A percentile compares a stretch with the other conserved stretches of the same genome.
Conservation (phyloP, 2,113 vertebrate genomes). For the Leptodactylus fuscus region DNA sequence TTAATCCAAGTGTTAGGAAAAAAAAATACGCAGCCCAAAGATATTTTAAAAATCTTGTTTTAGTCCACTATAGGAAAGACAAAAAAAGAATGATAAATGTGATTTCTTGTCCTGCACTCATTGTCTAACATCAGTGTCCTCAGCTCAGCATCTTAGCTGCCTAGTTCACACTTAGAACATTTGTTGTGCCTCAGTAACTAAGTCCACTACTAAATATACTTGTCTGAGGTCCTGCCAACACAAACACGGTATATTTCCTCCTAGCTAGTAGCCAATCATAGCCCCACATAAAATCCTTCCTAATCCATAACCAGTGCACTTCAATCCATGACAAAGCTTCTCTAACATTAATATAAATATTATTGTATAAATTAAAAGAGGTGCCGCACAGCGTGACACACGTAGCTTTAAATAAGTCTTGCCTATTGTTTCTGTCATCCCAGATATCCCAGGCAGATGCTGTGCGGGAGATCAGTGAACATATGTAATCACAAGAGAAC, state of each 20-base stretch:
- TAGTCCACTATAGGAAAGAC: conserved; percentile 21
- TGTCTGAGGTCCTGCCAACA: conserved; percentile 76
- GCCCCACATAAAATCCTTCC: conserved; percentile 67
- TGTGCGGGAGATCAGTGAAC: conserved; percentile 71
- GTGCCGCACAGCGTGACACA: conserved; percentile 65
- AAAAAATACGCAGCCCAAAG: conserved; percentile 28
- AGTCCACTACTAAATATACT: conserved; percentile 86
- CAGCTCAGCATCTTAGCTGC: conserved; percentile 78
- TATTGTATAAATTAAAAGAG: conserved; percentile 63
- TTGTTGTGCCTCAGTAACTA: conserved; percentile 69
- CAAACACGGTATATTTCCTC: conserved; percentile 77
- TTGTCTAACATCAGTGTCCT: conserved; percentile 64
- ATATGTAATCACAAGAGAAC: conserved; percentile 62
- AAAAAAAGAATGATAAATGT: conserved; percentile 28
- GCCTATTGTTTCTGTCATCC: conserved; percentile 75
- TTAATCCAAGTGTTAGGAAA: conserved; percentile 36
- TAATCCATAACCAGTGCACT: conserved; percentile 65
- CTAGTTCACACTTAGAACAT: conserved; percentile 59
- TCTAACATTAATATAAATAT: conserved; percentile 66
- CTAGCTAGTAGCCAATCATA: conserved; percentile 72
- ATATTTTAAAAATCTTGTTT: neutral
- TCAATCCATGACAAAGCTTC: conserved; percentile 64
- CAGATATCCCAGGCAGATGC: conserved; percentile 69
- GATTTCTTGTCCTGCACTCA: conserved; percentile 60
- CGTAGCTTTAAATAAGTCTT: conserved; percentile 75